Evolutionary conservation across 2,113 vertebrate genomes (phyloP).

Genomic region (Gallinago jamesoni): DNA sequence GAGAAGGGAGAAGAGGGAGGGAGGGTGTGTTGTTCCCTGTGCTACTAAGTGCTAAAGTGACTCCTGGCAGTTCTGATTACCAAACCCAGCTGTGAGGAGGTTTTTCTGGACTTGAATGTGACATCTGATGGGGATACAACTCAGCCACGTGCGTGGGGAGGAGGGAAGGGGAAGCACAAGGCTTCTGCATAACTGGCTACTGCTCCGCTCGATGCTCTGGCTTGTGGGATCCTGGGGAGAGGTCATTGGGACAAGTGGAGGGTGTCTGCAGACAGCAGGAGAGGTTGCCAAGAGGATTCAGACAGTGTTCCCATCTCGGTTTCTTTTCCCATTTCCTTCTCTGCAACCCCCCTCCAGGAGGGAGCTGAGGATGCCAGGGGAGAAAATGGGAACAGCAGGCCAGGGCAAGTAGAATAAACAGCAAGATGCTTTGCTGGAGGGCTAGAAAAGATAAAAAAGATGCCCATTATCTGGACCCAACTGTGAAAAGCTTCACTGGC

Average conservation of each 20-base stretch:
- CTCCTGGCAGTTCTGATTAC: neutral
- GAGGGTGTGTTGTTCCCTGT: neutral
- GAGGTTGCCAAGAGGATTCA: neutral
- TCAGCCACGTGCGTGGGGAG: accelerated
- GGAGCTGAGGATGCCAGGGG: neutral
- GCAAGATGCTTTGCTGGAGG: neutral
- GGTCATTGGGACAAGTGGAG: accelerated
- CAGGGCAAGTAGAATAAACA: neutral
- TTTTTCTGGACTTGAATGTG: neutral
- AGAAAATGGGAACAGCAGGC: neutral
- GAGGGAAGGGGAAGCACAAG: neutral
- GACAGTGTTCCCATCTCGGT: neutral
- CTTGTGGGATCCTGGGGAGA: neutral
- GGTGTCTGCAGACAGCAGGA: neutral
- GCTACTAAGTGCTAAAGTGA: neutral
- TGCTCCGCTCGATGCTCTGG: neutral
- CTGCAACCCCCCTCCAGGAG: neutral
- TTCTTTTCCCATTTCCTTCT: neutral
- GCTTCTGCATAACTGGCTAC: neutral
- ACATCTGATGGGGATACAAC: neutral
- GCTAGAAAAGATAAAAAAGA: neutral
- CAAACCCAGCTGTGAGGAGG: neutral
- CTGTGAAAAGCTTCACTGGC: neutral
- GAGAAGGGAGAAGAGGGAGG: neutral
- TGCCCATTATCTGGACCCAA: neutral